Percentiles rank a stretch among this genome's conserved stretches.
These are phyloP conservation scores for Nesometra sesokonis DNA, from an alignment of 35 echinoderm and acorn worm genomes.

Conservation along the genomic window DNA sequence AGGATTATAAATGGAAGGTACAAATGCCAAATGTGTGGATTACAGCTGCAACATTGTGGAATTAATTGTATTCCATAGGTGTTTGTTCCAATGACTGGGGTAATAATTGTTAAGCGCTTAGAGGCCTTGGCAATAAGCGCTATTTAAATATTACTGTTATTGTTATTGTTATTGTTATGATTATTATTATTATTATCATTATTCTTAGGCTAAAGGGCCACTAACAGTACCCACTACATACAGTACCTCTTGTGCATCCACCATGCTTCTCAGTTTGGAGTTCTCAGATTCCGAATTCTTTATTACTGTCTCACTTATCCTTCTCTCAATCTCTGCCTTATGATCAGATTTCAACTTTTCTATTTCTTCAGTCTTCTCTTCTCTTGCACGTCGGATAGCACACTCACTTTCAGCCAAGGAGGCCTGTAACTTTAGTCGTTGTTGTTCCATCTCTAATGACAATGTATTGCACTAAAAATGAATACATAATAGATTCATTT, in stretches of 20 bases:
- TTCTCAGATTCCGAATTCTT: conserved; percentile 28
- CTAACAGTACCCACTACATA: too few species aligned
- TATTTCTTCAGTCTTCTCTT: conserved; percentile 49
- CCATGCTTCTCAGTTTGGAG: conserved; percentile 38
- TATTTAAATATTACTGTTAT: too few species aligned
- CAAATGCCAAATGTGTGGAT: too few species aligned
- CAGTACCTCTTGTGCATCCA: conserved; percentile 82
- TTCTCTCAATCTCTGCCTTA: conserved; percentile 52
- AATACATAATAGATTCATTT: not conserved
- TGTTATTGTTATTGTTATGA: too few species aligned
- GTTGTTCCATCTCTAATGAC: conserved; percentile 75
- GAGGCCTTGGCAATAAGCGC: too few species aligned
- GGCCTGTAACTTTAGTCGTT: conserved; percentile 46
- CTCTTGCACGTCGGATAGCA: conserved; percentile 32
- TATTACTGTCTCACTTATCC: conserved; percentile 50
- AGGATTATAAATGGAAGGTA: too few species aligned
- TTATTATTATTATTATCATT: too few species aligned
- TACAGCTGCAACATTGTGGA: too few species aligned
- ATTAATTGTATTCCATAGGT: too few species aligned
- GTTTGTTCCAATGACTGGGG: too few species aligned
- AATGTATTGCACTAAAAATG: not conserved
- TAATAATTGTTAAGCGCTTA: too few species aligned
- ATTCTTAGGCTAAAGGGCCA: too few species aligned
- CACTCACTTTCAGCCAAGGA: conserved; percentile 64
- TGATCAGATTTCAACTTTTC: conserved; percentile 20